A percentile compares a stretch with the other conserved stretches of the same genome.
Evolutionary conservation across 1,140 invertebrate species (phyloP).

Genomic region (Hylaeus volcanicus): DNA sequence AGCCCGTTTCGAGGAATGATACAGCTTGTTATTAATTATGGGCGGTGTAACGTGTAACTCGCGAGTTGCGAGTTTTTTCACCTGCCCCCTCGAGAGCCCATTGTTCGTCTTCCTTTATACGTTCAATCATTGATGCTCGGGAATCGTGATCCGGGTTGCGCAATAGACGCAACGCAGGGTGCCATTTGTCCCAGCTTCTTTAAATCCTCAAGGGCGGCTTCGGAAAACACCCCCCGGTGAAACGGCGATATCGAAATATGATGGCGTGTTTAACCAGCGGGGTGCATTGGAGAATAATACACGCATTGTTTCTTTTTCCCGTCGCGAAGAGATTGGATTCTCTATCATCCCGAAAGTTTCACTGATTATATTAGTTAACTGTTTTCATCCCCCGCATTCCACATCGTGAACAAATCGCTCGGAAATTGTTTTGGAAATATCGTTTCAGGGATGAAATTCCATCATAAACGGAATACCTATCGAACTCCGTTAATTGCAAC

Average conservation of each 20-base stretch:
- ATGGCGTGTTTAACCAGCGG: slow-evolving; percentile 33
- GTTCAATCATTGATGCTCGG: slow-evolving; percentile 24
- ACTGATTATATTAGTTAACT: no score
- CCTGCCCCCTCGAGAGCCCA: slow-evolving; percentile 10
- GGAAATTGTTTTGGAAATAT: no score
- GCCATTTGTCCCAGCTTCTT: slow-evolving; percentile 51
- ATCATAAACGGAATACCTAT: no score
- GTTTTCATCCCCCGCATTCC: no score
- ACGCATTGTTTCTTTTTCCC: slow-evolving; percentile 25
- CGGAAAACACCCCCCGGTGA: slow-evolving; percentile 41
- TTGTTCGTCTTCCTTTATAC: slow-evolving; percentile 37
- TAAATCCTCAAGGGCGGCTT: slow-evolving; percentile 43
- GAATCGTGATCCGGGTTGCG: slow-evolving; percentile 22
- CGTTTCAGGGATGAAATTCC: no score
- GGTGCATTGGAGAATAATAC: slow-evolving; percentile 20
- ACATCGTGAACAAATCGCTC: no score
- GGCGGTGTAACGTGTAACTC: not conserved
- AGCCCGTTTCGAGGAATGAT: no score
- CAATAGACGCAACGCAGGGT: slow-evolving; percentile 29
- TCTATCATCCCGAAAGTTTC: no score
- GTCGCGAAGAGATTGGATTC: not conserved
- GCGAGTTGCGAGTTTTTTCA: slow-evolving; percentile 31
- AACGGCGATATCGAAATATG: slow-evolving; percentile 36
- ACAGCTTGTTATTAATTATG: not conserved
- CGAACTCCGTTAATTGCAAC: no score